Evolutionary conservation across 2,888 invertebrate species (phyloP).

Genomic region (Nephrotoma guestfalica): DNA sequence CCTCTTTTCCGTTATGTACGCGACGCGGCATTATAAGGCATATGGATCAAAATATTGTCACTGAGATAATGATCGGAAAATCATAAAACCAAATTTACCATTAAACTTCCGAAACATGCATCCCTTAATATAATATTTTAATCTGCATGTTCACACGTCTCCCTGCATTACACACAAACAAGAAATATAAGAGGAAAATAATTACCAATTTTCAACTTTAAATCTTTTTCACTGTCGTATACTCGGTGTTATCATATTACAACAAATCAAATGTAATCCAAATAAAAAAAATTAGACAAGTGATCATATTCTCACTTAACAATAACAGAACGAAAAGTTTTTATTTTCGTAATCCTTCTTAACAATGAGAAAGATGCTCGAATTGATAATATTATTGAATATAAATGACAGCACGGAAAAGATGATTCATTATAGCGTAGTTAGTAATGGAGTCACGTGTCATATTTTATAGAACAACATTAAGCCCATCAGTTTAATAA

Average conservation of each 20-base stretch:
- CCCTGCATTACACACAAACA: neutral
- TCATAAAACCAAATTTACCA: neutral
- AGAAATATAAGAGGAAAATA: neutral
- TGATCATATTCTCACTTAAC: neutral
- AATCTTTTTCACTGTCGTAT: neutral
- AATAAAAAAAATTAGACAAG: neutral
- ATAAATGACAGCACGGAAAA: neutral
- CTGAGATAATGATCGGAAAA: neutral
- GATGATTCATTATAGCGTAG: neutral
- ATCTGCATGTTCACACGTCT: neutral
- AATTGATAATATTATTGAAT: neutral
- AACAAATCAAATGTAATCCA: neutral
- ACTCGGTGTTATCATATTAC: neutral
- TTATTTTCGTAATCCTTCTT: neutral
- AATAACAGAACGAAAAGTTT: neutral
- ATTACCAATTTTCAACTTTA: neutral
- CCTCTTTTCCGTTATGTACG: neutral
- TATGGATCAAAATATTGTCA: neutral
- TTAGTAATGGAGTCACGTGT: neutral
- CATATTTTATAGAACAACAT: neutral
- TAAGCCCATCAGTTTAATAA: neutral
- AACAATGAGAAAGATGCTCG: neutral
- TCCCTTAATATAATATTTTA: neutral
- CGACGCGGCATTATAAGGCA: too few relatives aligned
- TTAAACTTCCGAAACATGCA: neutral